These are phyloP conservation scores for Podarcis siculus DNA, from an alignment of 2,797 vertebrate genomes.

Conservation along the genomic window DNA sequence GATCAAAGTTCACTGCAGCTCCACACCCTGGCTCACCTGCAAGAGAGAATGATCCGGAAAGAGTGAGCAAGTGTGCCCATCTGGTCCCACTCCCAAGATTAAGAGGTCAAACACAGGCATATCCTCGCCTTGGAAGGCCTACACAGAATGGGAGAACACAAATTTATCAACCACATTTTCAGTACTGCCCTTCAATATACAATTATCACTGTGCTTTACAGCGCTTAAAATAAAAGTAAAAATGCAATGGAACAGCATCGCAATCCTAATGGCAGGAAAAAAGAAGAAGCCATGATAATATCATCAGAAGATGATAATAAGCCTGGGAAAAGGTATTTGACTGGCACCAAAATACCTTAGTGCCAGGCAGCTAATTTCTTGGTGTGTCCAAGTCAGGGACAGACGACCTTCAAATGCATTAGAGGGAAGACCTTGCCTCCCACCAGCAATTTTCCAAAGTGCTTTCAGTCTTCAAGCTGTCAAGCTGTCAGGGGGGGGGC, in stretches of 20 bases:
- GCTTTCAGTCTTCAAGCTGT: not conserved
- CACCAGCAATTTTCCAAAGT: not conserved
- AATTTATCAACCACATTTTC: not conserved
- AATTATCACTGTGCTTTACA: not conserved
- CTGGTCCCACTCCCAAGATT: slow-evolving; percentile 91
- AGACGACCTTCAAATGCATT: not conserved
- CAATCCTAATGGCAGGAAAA: not conserved
- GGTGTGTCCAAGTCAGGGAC: not conserved
- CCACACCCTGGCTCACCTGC: slow-evolving; percentile 78
- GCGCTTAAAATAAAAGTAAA: not conserved
- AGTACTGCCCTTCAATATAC: not conserved
- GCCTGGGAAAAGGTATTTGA: not conserved
- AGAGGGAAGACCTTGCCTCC: not conserved
- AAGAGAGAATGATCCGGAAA: slow-evolving; percentile 91
- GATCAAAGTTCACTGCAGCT: not conserved
- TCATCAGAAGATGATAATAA: too few species aligned
- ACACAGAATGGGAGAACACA: not conserved
- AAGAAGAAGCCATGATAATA: not conserved
- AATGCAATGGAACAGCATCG: not conserved
- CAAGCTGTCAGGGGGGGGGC: not conserved
- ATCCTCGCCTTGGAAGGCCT: slow-evolving; percentile 84
- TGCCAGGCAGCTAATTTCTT: not conserved
- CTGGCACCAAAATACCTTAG: not conserved
- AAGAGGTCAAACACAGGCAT: slow-evolving; percentile 89
- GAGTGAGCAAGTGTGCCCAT: slow-evolving; percentile 94